Percentiles rank a stretch among this genome's conserved stretches.
These are phyloP conservation scores for Limosa lapponica DNA, from an alignment of 2,797 vertebrate genomes.

Conservation along the genomic window DNA sequence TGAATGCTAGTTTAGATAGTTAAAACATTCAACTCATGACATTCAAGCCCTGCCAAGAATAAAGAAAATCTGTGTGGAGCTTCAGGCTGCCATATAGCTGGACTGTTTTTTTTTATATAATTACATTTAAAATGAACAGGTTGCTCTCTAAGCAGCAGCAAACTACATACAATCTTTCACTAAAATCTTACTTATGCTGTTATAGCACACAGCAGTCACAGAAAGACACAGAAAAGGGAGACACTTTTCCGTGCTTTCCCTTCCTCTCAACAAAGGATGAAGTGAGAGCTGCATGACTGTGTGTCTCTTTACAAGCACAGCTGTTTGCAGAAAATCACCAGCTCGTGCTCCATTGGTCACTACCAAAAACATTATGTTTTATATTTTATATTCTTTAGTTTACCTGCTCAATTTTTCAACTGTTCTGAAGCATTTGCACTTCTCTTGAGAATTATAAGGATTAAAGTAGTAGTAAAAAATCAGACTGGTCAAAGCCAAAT, in stretches of 20 bases:
- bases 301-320: neutral
- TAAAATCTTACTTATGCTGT: neutral
- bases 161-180: neutral
- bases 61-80: neutral
- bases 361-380: neutral
- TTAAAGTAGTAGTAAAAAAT: neutral
- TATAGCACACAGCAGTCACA: neutral
- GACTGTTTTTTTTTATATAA: neutral
- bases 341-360: fast-evolving
- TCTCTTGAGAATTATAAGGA: neutral
- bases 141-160: neutral
- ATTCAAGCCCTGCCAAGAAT: neutral
- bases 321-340: neutral
- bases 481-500: neutral
- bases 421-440: neutral
- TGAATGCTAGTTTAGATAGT: neutral
- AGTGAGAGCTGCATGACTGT: neutral
- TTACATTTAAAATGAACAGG: neutral
- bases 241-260: neutral
- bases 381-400: neutral
- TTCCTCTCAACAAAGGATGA: neutral
- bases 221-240: neutral
- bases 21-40: neutral
- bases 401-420: neutral
- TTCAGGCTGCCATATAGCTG: neutral